Evolutionary conservation across 2,113 vertebrate genomes (phyloP), one percentile per base, ranked within the genome.

Genomic region (Nothoprocta perdicaria): DNA sequence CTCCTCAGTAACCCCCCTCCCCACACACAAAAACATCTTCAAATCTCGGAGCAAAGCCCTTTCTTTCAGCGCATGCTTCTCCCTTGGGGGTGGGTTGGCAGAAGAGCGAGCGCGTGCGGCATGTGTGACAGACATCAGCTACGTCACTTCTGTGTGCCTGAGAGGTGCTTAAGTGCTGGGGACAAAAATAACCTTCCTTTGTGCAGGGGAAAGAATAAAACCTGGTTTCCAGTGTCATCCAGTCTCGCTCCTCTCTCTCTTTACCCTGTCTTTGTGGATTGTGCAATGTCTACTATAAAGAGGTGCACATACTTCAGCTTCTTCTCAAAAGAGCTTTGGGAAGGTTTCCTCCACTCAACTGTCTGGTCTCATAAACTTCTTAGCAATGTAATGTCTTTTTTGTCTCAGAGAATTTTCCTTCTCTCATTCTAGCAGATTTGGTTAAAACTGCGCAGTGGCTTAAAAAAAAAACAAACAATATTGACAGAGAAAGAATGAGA

Each of bases 351-450:
- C 91, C 55, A 77, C 29, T 93, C 67, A 82, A 6, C 63, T 96
- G 93, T 87, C 93, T 91, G 58, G 35, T 89, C 55, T 94, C 9
- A 77, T 94, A 87, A 92, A 69, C 1, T 8, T 92, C 87, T 86
- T 24, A 1, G 1, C 45, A 89, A 92, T 80, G 35, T 68, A 89
- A 91, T 45, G 55, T 89, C 75, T 93, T 89, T 68, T 95, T 94
- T 90, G 27, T 84, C 84, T 75, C 63, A 41, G 73, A 87, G 67
- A 84, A 66, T 92, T 87, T 92, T 92, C 17, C 76, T 86, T 61
- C 50, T 80, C 21, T 95, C 80, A 88, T 41, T 93, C 71, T 92
- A 82, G 89, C 91, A 92, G 89, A 96, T 92, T 93, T 89, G 40
- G 43, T 93, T 92, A 91, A 93, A 91, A 89, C 58, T 84, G 8